phyloP scores from a whole-genome alignment of 1,140 invertebrate genomes.

The Orius insidiosus region DNA sequence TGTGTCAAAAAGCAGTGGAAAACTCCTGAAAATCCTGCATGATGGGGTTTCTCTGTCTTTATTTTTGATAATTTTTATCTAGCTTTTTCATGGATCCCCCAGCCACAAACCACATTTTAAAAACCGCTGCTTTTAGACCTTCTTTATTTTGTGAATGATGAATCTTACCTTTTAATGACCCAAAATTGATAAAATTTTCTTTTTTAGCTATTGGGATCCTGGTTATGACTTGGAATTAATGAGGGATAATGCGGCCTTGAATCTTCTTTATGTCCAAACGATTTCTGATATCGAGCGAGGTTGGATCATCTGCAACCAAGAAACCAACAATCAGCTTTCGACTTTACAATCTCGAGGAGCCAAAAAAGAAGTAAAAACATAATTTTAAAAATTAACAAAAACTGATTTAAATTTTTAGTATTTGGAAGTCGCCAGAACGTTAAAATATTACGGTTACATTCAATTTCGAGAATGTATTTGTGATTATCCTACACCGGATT shows the following conservation, averaged over 20 bases:
- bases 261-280: conserved; percentile 76
- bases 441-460: conserved; percentile 79
- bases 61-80: no score
- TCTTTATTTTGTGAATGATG: no score
- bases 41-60: no score
- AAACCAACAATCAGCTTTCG: conserved; percentile 48
- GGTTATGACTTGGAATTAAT: conserved; percentile 66
- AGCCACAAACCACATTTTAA: no score
- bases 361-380: conserved; percentile 52
- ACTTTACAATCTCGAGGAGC: conserved; percentile 52
- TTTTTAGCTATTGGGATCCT: conserved; percentile 74
- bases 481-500: conserved; percentile 56
- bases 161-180: no score
- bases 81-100: no score
- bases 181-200: conserved; percentile 13
- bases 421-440: conserved; percentile 54
- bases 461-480: conserved; percentile 59
- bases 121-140: no score
- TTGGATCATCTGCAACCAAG: conserved; percentile 59
- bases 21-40: no score
- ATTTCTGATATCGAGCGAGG: conserved; percentile 67
- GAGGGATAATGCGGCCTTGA: conserved; percentile 59
- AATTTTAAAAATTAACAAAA: background rate
- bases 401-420: conserved; percentile 42
- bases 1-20: no score